Evolutionary conservation across 2,797 vertebrate species (phyloP).

Genomic region (Tokudaia tokunoshimensis): DNA sequence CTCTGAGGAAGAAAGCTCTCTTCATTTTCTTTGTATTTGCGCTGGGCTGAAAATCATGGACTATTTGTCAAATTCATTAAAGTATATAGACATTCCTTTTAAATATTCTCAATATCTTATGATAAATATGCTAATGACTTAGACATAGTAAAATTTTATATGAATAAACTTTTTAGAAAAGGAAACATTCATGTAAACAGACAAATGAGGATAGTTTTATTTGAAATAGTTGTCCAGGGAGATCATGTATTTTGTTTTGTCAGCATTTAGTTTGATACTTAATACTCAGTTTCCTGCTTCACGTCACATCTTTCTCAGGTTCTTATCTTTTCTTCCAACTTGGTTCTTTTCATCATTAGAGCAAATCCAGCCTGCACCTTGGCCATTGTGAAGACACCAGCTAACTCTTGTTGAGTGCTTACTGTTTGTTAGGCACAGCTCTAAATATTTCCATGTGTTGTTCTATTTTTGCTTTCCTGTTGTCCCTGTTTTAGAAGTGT

Average conservation of each 20-base stretch:
- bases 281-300: slow-evolving; percentile 39
- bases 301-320: slow-evolving; percentile 15
- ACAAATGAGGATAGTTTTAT: slow-evolving; percentile 17
- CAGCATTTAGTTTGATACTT: slow-evolving; percentile 44
- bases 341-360: slow-evolving; percentile 34
- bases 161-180: slow-evolving; percentile 9
- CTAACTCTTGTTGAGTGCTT: slow-evolving; percentile 38
- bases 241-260: slow-evolving; percentile 42
- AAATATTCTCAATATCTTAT: slow-evolving; percentile 20
- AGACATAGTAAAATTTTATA: slow-evolving; percentile 22
- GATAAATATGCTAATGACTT: slow-evolving; percentile 35
- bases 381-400: not conserved
- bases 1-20: slow-evolving; percentile 16
- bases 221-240: slow-evolving; percentile 45
- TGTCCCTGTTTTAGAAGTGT: not conserved
- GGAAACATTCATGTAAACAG: not conserved
- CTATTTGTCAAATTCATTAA: slow-evolving; percentile 52
- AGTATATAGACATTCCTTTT: not conserved
- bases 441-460: slow-evolving; percentile 10
- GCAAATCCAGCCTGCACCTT: not conserved
- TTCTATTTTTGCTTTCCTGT: not conserved
- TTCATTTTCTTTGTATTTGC: not conserved
- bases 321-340: not conserved
- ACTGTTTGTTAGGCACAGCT: not conserved
- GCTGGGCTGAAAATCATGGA: not conserved